Conservation (phyloP, 1,140 invertebrate species). For the Lepidurus arcticus region DNA sequence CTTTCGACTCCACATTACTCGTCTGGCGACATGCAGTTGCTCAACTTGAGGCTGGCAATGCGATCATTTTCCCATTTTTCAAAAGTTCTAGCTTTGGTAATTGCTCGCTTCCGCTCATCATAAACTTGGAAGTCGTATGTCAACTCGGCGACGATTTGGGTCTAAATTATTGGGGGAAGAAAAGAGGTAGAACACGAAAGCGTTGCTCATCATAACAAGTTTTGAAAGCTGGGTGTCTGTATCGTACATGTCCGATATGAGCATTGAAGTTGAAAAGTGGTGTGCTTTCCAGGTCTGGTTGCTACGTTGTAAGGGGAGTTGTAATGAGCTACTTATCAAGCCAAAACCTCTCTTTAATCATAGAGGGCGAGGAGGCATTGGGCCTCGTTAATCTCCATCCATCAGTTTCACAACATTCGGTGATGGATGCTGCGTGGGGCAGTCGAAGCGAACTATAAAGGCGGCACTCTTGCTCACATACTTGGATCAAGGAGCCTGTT, state of each 20-base stretch:
- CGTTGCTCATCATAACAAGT: not conserved
- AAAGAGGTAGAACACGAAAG: not conserved
- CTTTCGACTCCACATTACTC: too few species aligned
- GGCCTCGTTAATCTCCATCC: conserved; percentile 14
- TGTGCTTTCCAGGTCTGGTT: not conserved
- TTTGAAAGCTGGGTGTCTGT: not conserved
- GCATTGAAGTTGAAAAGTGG: not conserved
- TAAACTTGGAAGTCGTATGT: not conserved
- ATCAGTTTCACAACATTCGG: not conserved
- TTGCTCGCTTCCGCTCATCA: not conserved
- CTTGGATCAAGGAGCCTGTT: not conserved
- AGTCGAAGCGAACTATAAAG: not conserved
- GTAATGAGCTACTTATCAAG: conserved; percentile 10
- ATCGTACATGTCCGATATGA: too few species aligned
- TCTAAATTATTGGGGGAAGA: not conserved
- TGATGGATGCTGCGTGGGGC: not conserved
- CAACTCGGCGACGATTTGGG: not conserved
- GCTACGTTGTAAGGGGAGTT: not conserved
- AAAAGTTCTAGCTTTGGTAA: not conserved
- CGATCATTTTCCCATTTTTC: not conserved
- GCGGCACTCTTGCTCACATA: not conserved
- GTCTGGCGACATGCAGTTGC: too few species aligned
- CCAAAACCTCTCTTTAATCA: not conserved
- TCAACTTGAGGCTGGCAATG: not conserved
- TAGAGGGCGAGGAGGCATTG: not conserved